These are phyloP conservation scores for Sitta carolinensis DNA, from an alignment of 2,797 vertebrate genomes.

Conservation along the genomic window DNA sequence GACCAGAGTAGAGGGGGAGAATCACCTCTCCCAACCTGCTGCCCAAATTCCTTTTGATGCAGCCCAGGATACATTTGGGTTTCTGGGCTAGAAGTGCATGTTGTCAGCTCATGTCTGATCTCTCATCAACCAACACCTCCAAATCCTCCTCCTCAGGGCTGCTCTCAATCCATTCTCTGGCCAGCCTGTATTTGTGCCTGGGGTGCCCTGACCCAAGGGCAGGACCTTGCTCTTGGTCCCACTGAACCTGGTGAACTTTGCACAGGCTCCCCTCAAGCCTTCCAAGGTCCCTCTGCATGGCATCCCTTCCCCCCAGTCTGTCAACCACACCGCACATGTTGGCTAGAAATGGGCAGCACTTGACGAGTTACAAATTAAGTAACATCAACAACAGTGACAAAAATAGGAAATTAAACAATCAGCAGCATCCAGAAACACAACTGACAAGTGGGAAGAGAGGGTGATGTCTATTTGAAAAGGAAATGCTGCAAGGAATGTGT, in stretches of 20 bases:
- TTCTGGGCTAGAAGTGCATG: background rate
- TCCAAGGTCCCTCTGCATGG: background rate
- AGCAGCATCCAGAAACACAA: background rate
- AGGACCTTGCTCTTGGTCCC: background rate
- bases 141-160: background rate
- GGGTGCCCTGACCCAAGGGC: background rate
- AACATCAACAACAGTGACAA: background rate
- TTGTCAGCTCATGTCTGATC: background rate
- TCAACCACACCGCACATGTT: rapidly evolving
- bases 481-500: background rate
- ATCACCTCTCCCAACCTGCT: background rate
- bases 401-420: background rate
- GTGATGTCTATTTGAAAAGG: background rate
- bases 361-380: background rate
- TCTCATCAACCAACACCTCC: background rate
- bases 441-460: background rate
- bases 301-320: background rate
- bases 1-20: background rate
- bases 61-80: background rate
- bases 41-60: background rate
- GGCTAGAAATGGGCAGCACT: background rate
- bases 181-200: background rate
- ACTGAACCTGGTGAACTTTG: rapidly evolving
- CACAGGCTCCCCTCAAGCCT: background rate
- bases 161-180: background rate